Evolutionary conservation across 2,797 vertebrate species (phyloP).

Genomic region (Delichon dasypus): DNA sequence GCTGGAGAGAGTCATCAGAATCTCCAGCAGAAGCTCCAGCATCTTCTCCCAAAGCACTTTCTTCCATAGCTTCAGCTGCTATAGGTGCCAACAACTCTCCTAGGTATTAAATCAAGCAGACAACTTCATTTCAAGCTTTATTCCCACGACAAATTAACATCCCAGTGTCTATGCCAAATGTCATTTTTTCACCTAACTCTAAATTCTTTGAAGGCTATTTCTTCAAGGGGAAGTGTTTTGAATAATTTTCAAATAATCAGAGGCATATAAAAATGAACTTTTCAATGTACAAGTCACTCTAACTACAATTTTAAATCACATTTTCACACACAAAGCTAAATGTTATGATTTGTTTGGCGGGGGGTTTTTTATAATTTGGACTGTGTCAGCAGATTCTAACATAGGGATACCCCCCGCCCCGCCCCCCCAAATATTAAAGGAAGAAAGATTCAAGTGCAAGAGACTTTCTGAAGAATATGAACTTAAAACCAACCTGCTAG

Average conservation of each 20-base stretch:
- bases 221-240: neutral
- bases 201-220: neutral
- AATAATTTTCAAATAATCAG: neutral
- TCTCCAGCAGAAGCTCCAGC: slow-evolving; percentile 86
- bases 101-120: slow-evolving; percentile 44
- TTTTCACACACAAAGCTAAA: neutral
- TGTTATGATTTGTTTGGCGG: neutral
- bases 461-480: neutral
- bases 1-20: slow-evolving; percentile 88
- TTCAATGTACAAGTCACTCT: neutral
- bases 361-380: rapidly evolving
- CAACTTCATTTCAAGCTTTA: neutral
- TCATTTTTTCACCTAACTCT: neutral
- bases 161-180: neutral
- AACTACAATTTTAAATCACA: neutral
- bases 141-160: neutral
- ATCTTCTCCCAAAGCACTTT: slow-evolving; percentile 86
- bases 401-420: neutral
- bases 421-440: rapidly evolving
- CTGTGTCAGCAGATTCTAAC: neutral
- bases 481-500: slow-evolving; percentile 84
- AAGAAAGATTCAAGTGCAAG: neutral
- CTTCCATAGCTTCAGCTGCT: slow-evolving; percentile 90
- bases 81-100: slow-evolving; percentile 91
- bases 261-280: neutral